phyloP scores from a whole-genome alignment of 2,888 invertebrate genomes.

The Drosophila kanekoi region DNA sequence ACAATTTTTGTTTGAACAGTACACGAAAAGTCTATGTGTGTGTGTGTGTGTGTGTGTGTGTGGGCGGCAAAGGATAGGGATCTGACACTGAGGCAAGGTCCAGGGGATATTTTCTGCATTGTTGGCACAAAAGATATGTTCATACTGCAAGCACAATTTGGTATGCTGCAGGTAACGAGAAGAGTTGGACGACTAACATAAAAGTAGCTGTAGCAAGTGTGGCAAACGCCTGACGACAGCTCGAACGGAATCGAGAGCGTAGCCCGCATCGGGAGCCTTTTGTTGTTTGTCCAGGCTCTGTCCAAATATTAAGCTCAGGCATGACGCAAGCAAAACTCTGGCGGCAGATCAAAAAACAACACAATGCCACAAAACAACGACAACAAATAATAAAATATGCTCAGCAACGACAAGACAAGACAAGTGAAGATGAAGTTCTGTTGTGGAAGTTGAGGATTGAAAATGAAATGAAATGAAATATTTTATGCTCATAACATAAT shows the following conservation, averaged over 20 bases:
- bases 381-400: slow-evolving; percentile 51
- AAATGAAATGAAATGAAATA: slow-evolving; percentile 74
- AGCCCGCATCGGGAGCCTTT: slow-evolving; percentile 23
- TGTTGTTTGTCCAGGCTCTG: slow-evolving; percentile 45
- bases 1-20: slow-evolving; percentile 56
- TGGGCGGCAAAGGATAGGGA: background rate
- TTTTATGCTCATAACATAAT: slow-evolving; percentile 79
- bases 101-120: slow-evolving; percentile 47
- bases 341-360: slow-evolving; percentile 59
- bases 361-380: slow-evolving; percentile 41
- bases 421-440: slow-evolving; percentile 12
- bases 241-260: background rate
- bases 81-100: too few relatives aligned
- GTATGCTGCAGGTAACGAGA: slow-evolving; percentile 34
- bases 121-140: slow-evolving; percentile 69
- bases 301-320: slow-evolving; percentile 50
- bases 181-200: slow-evolving; percentile 1
- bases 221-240: slow-evolving; percentile 43
- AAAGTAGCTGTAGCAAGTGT: slow-evolving; percentile 47
- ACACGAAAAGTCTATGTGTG: slow-evolving; percentile 56
- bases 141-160: slow-evolving; percentile 30
- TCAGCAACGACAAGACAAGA: slow-evolving; percentile 19
- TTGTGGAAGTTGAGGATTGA: slow-evolving; percentile 50
- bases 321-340: slow-evolving; percentile 56
- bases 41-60: too few relatives aligned